Conservation (phyloP, 35 echinoderm and acorn worm genomes). For the Ophioderma brevispina region DNA sequence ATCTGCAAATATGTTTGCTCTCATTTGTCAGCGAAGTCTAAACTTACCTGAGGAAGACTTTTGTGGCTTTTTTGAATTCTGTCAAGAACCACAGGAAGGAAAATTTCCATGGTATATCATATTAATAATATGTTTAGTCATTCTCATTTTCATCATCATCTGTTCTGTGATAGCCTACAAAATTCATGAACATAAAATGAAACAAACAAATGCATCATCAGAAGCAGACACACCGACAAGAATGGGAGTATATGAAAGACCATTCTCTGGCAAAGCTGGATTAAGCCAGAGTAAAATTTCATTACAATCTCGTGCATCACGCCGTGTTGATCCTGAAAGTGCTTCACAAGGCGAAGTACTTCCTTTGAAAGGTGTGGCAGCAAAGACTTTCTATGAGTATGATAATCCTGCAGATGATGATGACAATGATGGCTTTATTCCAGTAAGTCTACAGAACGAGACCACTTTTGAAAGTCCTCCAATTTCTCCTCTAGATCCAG, state of each 20-base stretch:
- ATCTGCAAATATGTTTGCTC: conserved; percentile 71
- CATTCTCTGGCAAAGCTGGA: too few relatives aligned
- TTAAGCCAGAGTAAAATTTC: too few relatives aligned
- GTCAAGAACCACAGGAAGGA: neutral
- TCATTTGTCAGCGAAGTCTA: conserved; percentile 47
- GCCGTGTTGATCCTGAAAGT: neutral
- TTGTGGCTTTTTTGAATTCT: conserved; percentile 62
- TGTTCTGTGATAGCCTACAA: neutral
- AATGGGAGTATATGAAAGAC: too few relatives aligned
- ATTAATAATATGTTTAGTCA: conserved; percentile 7
- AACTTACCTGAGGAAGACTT: conserved; percentile 40
- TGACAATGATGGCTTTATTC: neutral
- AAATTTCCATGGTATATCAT: conserved; percentile 15
- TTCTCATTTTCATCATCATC: neutral
- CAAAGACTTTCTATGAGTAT: neutral
- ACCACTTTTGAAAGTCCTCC: neutral
- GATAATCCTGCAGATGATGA: neutral
- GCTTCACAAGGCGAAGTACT: neutral
- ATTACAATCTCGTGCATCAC: neutral
- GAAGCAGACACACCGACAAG: neutral
- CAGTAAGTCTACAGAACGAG: neutral
- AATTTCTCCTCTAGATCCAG: neutral
- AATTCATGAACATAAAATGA: neutral
- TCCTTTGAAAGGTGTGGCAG: neutral
- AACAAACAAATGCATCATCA: neutral